A percentile compares a stretch with the other conserved stretches of the same genome.
These are phyloP conservation scores for Aphidius gifuensis DNA, from an alignment of 1,140 invertebrate genomes.

Conservation along the genomic window DNA sequence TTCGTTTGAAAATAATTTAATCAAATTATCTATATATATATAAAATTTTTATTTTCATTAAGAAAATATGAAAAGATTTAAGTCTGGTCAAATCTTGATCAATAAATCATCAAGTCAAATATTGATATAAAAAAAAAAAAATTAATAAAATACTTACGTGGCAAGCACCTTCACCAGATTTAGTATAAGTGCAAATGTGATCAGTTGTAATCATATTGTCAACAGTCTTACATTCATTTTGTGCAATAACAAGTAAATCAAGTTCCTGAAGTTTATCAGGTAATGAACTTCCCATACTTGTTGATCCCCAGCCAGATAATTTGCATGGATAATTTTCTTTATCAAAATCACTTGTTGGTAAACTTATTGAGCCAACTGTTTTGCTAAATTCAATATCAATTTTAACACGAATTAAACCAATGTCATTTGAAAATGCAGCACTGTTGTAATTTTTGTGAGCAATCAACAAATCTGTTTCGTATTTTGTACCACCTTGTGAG, in stretches of 20 bases:
- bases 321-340: conserved; percentile 25
- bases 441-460: conserved; percentile 44
- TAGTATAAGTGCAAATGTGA: conserved; percentile 63
- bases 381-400: conserved; percentile 35
- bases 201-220: conserved; percentile 30
- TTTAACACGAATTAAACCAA: conserved; percentile 51
- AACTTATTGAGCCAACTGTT: conserved; percentile 36
- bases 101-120: no score
- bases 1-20: no score
- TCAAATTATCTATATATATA: no score
- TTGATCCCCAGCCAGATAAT: conserved; percentile 55
- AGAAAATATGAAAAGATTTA: no score
- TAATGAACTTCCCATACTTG: conserved; percentile 19
- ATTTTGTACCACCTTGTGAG: conserved; percentile 28
- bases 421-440: conserved; percentile 44
- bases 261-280: conserved; percentile 32
- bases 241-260: conserved; percentile 24
- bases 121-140: no score
- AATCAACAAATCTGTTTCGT: conserved; percentile 35
- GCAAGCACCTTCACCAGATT: conserved; percentile 58
- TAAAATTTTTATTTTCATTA: no score
- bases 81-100: no score
- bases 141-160: conserved; percentile 51
- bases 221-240: conserved; percentile 26
- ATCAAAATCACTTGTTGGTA: conserved; percentile 28